Conservation (phyloP, 1,140 invertebrate genomes). For the Anadara kagoshimensis region DNA sequence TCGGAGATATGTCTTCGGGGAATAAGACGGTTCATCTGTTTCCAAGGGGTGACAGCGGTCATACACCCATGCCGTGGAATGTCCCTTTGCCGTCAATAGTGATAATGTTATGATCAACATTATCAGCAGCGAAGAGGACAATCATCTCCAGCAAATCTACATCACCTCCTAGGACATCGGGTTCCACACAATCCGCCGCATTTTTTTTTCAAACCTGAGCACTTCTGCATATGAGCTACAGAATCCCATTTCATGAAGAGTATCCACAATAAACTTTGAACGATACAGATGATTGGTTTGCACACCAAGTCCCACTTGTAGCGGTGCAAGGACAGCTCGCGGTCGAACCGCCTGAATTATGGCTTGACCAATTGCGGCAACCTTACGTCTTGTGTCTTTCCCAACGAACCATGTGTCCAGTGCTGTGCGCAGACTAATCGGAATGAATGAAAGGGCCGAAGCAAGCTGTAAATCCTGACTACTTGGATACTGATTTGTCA, state of each 20-base stretch:
- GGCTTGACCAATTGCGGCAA: conserved; percentile 28
- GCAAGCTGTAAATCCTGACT: no score
- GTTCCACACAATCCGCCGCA: conserved; percentile 35
- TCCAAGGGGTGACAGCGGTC: no score
- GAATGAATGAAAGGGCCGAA: no score
- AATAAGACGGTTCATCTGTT: no score
- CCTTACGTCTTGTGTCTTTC: conserved; percentile 13
- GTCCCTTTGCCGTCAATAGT: conserved; percentile 45
- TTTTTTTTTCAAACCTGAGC: conserved; percentile 35
- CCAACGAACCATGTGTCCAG: no score
- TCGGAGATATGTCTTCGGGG: no score
- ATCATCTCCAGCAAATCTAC: no score
- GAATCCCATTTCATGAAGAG: conserved; percentile 35
- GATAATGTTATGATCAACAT: conserved; percentile 46
- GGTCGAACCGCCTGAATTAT: conserved; percentile 39
- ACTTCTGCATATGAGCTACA: conserved; percentile 29
- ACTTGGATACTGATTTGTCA: no score
- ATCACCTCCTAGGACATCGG: conserved; percentile 15
- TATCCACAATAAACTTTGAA: conserved; percentile 39
- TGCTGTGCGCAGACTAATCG: no score
- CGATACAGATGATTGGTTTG: conserved; percentile 54
- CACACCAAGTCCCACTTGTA: conserved; percentile 56
- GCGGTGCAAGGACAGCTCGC: conserved; percentile 35
- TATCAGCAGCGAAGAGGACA: conserved; percentile 44
- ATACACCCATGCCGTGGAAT: conserved; percentile 66